These are phyloP conservation scores for Silvanus unidentatus DNA, from an alignment of 2,888 invertebrate genomes.

Conservation along the genomic window DNA sequence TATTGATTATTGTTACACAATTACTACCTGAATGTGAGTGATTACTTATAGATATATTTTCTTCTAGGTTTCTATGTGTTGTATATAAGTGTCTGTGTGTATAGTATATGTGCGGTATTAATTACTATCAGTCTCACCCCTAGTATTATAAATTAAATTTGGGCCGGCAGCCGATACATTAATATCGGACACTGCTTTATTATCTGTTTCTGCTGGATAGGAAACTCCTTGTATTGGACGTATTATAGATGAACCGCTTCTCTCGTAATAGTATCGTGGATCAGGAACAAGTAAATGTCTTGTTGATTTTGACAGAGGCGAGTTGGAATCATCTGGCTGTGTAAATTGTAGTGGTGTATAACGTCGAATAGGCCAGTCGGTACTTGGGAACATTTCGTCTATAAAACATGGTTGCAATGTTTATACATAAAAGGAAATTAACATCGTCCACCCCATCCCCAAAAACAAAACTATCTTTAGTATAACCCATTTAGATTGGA, in stretches of 20 bases:
- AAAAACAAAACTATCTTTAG: too few species aligned
- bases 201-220: constrained; percentile 35
- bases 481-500: background rate
- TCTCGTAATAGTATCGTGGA: constrained; percentile 60
- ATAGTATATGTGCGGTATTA: too few species aligned
- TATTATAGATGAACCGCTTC: constrained; percentile 38
- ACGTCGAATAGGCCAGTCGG: constrained; percentile 69
- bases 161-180: constrained; percentile 33
- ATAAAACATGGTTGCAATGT: constrained; percentile 37
- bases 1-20: too few species aligned
- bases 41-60: too few species aligned
- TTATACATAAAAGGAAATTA: constrained; percentile 1
- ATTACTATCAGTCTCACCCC: constrained; percentile 35
- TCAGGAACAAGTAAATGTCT: constrained; percentile 70
- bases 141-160: constrained; percentile 38
- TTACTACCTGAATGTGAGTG: too few species aligned
- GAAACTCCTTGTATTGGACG: constrained; percentile 35
- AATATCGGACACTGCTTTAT: constrained; percentile 34
- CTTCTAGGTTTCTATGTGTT: too few species aligned
- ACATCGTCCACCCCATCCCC: too few species aligned
- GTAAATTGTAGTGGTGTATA: constrained; percentile 74
- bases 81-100: too few species aligned
- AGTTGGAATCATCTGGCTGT: constrained; percentile 68
- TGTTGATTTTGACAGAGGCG: constrained; percentile 71
- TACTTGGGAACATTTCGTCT: constrained; percentile 64